These are phyloP conservation scores for Agriopis aurantiaria DNA, from an alignment of 2,888 invertebrate species.

Conservation along the genomic window DNA sequence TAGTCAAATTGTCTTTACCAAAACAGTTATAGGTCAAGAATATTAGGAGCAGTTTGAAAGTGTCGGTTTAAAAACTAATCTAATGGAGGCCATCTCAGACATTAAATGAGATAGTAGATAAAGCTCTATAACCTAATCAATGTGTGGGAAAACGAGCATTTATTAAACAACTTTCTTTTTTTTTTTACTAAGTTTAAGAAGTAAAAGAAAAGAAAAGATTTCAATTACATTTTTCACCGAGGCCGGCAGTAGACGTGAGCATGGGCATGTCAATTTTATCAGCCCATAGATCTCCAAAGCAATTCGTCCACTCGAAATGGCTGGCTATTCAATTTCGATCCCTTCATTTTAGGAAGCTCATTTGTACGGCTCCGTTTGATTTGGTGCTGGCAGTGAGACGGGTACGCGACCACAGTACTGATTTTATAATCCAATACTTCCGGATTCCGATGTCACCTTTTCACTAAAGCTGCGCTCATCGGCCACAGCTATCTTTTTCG, in stretches of 20 bases:
- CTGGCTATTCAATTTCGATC: conserved; percentile 32
- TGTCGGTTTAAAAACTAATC: conserved; percentile 4
- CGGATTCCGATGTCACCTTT: neutral
- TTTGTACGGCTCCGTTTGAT: conserved; percentile 25
- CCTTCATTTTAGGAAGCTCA: conserved; percentile 14
- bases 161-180: no score
- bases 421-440: conserved; percentile 5
- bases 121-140: neutral
- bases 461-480: neutral
- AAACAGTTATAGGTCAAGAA: conserved; percentile 48
- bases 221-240: conserved; percentile 3
- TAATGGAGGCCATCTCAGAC: conserved; percentile 18
- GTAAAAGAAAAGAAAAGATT: conserved; percentile 5
- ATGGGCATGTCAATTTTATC: conserved; percentile 18
- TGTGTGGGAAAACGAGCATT: neutral
- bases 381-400: conserved; percentile 8
- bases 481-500: no score
- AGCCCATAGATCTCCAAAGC: conserved; percentile 25
- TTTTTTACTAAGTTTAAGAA: neutral
- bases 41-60: conserved; percentile 6
- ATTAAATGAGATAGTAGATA: conserved; percentile 8
- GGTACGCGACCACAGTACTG: conserved; percentile 12
- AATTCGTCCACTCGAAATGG: conserved; percentile 25
- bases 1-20: conserved; percentile 38
- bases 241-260: neutral